Base-by-base conservation (phyloP, 37 sponge, comb jelly and placozoan species). In the Axinella damicornis region DNA sequence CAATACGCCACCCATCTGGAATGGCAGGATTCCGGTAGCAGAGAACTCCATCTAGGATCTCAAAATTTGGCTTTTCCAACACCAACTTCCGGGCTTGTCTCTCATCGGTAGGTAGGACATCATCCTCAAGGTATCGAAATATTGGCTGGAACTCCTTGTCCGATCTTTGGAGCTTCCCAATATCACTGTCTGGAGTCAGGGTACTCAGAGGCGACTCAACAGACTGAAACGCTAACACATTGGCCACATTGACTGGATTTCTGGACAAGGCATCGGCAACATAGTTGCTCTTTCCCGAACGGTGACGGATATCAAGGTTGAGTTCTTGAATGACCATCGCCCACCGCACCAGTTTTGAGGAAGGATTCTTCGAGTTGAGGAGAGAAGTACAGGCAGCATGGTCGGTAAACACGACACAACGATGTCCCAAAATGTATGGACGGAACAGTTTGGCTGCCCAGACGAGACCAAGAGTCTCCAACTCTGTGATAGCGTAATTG, bases 311-410 rank as follows among this genome's bases (percentile, higher is more conserved):
- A 20, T 62, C 60, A 19, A 85, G 59, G 41, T 85, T 53, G 59
- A 85, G 58, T 27, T 77, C 86, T 56, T 85, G 86, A 25, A 85
- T 65, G 19, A 34, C 60, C 71, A 85, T 55, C 17, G 57, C 78
- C 78, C 86, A 85, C 41, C 78, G 21, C 6, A 78, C 86, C 36
- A 77, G 2, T 59, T 65, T 85, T n/a, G 59, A 30, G 19, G 78
- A 78, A 2, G 87, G 87, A 41, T 86, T 35, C 18, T 33, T 22
- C 17, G 57, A 33, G 39, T 53, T 22, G 19, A 78, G 62, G 25
- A 78, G 52, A 19, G 62, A 77, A 21, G 30, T 70, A 13, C 55
- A 78, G 30, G 87, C 73, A 31, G 70, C 69, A 57, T 86, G 79
- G 37, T 86, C 79, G 15, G 87, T 86, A 40, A 34, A 62, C 40